Base-by-base conservation (phyloP, 2,888 invertebrate species). In the Amblyteles armatorius region DNA sequence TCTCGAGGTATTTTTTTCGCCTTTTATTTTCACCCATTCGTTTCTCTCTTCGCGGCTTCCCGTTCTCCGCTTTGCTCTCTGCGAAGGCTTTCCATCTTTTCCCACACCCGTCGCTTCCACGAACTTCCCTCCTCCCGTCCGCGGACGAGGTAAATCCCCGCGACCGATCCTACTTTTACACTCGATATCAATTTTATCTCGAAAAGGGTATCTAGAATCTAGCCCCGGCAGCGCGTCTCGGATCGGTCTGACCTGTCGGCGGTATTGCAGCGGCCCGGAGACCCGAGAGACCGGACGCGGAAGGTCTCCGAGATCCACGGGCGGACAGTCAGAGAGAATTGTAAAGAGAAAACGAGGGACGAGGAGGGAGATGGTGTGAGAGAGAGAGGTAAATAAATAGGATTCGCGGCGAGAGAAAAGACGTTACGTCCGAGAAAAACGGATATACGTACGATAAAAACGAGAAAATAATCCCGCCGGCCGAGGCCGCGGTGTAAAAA, bases 111-210 rank as follows among this genome's bases (percentile, higher is more conserved):
- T 68, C 57, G 29, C 11, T 71, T 19, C 44, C 19, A n/a, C 48
- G 40, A 22, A 19, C 19, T 44, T 57, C 13, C 52, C 9, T 40
- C 29, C 52, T 16, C 33, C 29, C 29, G n/a, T 11, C 36, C 52
- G n/a, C 19, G 71, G 44, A 29, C 67, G 22, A 68, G n/a, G 63
- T 40, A 76, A 76, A 82, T 57, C 63, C 55, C 67, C 73, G 7
- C 16, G 2, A 2, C 55, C 22, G 9, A 3, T 3, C n/a, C 22
- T 55, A 55, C 57, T 57, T 57, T 68, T 57, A 76, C 29, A 69
- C 52, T 22, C 69, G 52, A 76, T 82, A 82, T 76, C 76, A 82
- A 82, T 82, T 71, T 82, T 36, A 63, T 71, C 69, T 36, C 29
- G 57, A 40, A 57, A 82, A 69, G 50, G 60, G 60, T 26, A 44